Conservation (phyloP, 2,797 vertebrate genomes). For the Pipistrellus nathusii region DNA sequence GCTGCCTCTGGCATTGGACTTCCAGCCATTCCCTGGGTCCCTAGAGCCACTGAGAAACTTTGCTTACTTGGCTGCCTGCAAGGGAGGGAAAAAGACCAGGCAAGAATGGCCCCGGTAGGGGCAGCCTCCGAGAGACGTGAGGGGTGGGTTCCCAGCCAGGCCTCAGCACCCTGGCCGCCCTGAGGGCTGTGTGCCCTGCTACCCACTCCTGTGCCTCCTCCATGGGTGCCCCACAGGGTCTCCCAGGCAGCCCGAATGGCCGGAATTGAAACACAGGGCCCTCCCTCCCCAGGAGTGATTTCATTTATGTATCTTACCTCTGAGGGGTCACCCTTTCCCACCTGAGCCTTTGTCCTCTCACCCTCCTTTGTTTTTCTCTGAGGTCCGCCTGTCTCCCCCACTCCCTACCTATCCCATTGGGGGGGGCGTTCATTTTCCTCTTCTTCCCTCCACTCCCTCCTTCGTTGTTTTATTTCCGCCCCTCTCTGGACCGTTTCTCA, state of each 20-base stretch:
- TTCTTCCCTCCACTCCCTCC: background rate
- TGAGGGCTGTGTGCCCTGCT: conserved; percentile 85
- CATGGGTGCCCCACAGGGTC: background rate
- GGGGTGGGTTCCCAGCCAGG: background rate
- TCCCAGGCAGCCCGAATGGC: conserved; percentile 88
- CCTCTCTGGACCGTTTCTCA: background rate
- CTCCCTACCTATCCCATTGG: conserved; percentile 83
- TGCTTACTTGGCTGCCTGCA: conserved; percentile 27
- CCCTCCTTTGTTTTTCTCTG: background rate
- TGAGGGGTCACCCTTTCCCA: conserved; percentile 92
- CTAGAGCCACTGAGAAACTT: conserved; percentile 61
- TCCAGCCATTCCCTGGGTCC: background rate
- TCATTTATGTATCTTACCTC: conserved; percentile 86
- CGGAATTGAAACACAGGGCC: conserved; percentile 93
- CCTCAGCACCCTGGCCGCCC: background rate
- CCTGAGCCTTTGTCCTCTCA: conserved; percentile 81
- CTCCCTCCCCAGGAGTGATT: conserved; percentile 73
- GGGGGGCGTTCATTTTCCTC: background rate
- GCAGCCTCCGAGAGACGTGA: accelerated
- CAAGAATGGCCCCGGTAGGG: background rate
- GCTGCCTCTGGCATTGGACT: background rate
- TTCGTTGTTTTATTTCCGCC: background rate
- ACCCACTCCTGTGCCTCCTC: conserved; percentile 79
- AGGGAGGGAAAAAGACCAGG: background rate
- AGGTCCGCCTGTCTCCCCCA: background rate